Percentiles rank a stretch among this genome's conserved stretches.
These are phyloP conservation scores for Nothoprocta pentlandii DNA, from an alignment of 2,113 vertebrate genomes.

Conservation along the genomic window DNA sequence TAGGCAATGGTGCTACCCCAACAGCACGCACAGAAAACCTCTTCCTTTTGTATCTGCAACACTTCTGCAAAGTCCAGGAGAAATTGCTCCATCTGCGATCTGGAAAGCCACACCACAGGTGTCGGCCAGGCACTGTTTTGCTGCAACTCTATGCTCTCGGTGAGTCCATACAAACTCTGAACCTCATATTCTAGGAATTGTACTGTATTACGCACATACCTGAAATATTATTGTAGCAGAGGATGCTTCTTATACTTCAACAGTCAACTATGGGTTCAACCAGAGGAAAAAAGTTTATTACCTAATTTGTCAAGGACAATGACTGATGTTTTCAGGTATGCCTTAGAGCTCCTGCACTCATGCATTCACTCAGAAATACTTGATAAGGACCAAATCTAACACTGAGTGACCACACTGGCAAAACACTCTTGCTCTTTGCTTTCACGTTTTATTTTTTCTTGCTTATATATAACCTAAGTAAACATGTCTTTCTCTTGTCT, in stretches of 20 bases:
- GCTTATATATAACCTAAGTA: not conserved
- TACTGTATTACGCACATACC: not conserved
- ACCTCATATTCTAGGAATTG: not conserved
- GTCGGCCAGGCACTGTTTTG: fast-evolving
- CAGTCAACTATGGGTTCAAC: not conserved
- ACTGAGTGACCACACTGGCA: not conserved
- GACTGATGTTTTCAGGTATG: not conserved
- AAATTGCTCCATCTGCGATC: not conserved
- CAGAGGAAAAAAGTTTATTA: not conserved
- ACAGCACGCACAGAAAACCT: not conserved
- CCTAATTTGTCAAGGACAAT: not conserved
- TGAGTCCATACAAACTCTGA: not conserved
- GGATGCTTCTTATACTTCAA: not conserved
- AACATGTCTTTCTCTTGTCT: not conserved
- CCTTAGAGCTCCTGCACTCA: not conserved
- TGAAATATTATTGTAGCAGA: not conserved
- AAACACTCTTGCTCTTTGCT: not conserved
- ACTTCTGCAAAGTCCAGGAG: not conserved
- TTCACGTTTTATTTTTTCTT: not conserved
- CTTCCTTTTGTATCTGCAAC: not conserved
- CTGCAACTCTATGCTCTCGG: not conserved
- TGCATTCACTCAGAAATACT: fast-evolving
- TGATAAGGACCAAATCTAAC: not conserved
- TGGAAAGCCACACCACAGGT: not conserved
- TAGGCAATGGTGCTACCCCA: not conserved